These are phyloP conservation scores for Polypedilum vanderplanki DNA, from an alignment of 1,140 invertebrate species.

Conservation along the genomic window DNA sequence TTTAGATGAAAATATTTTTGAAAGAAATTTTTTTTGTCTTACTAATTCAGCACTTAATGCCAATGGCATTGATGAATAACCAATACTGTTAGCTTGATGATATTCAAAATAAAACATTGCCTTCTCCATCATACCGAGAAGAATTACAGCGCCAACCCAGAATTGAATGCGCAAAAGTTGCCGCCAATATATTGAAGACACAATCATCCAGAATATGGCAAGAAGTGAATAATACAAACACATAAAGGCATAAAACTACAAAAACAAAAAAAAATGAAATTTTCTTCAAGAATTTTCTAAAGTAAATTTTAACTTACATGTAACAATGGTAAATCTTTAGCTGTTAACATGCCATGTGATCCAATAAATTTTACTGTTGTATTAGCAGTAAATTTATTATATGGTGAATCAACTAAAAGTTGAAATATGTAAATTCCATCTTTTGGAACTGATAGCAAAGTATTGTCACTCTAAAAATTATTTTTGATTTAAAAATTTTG, in stretches of 20 bases:
- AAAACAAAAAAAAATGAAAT: constrained; percentile 38
- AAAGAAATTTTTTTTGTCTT: too few relatives aligned
- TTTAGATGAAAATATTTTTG: not conserved
- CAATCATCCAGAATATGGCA: constrained; percentile 74
- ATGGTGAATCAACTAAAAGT: constrained; percentile 38
- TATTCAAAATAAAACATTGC: constrained; percentile 89
- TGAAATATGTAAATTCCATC: constrained; percentile 53
- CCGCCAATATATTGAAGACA: constrained; percentile 81
- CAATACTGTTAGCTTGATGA: constrained; percentile 68
- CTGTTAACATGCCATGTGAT: constrained; percentile 63
- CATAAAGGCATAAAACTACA: constrained; percentile 91
- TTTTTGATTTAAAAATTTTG: not conserved
- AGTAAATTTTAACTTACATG: constrained; percentile 51
- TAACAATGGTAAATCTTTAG: constrained; percentile 64
- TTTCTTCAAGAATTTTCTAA: not conserved
- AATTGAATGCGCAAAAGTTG: constrained; percentile 90
- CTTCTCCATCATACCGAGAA: constrained; percentile 77
- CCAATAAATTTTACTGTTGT: constrained; percentile 59
- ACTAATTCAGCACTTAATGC: constrained; percentile 80
- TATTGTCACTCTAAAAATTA: constrained; percentile 36
- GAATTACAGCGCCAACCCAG: constrained; percentile 87
- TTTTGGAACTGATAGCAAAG: constrained; percentile 43
- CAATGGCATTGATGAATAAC: constrained; percentile 57
- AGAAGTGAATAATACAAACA: constrained; percentile 77
- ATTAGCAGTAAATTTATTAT: constrained; percentile 44